These are phyloP conservation scores for Larimichthys polyactis DNA, from an alignment of 2,113 vertebrate genomes.

Conservation along the genomic window DNA sequence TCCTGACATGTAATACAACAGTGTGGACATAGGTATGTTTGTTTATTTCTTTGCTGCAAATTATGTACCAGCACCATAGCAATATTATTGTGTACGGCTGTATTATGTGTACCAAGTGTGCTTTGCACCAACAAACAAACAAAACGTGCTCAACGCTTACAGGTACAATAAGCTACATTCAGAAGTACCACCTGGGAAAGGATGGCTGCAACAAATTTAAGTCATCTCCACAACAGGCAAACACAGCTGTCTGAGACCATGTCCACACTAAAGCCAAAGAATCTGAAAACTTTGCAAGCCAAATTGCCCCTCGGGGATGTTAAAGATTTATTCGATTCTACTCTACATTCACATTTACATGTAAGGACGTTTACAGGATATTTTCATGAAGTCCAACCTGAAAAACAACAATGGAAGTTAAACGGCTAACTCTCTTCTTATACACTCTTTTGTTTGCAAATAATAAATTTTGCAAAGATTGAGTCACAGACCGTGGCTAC, in stretches of 20 bases:
- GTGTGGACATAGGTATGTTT: background rate
- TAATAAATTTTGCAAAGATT: background rate
- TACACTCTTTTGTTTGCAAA: background rate
- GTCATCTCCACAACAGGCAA: conserved; percentile 9
- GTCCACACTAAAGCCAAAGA: background rate
- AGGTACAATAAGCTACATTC: conserved; percentile 1
- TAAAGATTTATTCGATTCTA: background rate
- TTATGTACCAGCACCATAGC: background rate
- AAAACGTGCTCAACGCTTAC: background rate
- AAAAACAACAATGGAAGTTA: background rate
- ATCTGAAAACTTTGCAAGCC: conserved; percentile 3
- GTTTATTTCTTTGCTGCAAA: background rate
- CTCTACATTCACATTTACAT: background rate
- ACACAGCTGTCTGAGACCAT: conserved; percentile 13
- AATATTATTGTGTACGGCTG: background rate
- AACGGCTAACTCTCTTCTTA: background rate
- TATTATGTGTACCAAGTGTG: background rate
- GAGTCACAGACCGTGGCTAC: background rate
- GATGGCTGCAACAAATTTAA: background rate
- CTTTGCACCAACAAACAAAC: background rate
- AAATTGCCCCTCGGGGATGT: background rate
- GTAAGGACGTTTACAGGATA: background rate
- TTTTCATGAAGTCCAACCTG: background rate
- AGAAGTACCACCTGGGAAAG: background rate
- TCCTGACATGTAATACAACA: background rate